Evolutionary conservation across 2,113 vertebrate genomes (phyloP).

Genomic region (Ailuropoda melanoleuca): DNA sequence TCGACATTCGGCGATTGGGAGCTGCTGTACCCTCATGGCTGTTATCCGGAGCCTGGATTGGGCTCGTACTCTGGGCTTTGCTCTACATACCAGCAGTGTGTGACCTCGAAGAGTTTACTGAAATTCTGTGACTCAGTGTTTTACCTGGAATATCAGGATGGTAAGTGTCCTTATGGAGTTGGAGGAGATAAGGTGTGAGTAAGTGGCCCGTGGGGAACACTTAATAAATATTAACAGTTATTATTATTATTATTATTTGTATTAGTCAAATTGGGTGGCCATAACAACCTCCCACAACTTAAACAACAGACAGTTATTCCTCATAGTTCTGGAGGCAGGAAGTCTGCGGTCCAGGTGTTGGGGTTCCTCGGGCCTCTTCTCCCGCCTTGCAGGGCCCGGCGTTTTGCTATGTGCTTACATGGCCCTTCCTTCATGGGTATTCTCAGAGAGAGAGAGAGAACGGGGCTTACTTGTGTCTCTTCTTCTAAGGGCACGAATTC

Average conservation of each 20-base stretch:
- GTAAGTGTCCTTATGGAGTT: not conserved
- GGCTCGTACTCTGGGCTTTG: not conserved
- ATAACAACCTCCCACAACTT: not conserved
- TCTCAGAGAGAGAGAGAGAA: not conserved
- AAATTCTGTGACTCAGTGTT: not conserved
- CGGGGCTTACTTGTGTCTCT: not conserved
- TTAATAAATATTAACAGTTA: not conserved
- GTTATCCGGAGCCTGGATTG: not conserved
- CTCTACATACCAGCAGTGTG: too few relatives aligned
- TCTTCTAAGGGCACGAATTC: too few relatives aligned
- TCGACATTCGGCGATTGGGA: not conserved
- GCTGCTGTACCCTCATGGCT: not conserved
- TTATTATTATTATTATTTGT: not conserved
- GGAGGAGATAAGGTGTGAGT: not conserved
- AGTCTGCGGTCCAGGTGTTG: too few relatives aligned
- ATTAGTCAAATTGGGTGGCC: not conserved
- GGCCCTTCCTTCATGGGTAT: not conserved
- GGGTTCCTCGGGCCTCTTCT: too few relatives aligned
- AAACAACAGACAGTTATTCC: not conserved
- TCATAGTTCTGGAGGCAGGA: not conserved
- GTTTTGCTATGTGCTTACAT: not conserved
- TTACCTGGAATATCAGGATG: not conserved
- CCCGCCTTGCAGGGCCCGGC: too few relatives aligned
- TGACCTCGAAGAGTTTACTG: not conserved
- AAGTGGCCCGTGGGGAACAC: not conserved